A percentile compares a stretch with the other conserved stretches of the same genome.
Conservation (phyloP, 2,113 vertebrate species). For the Hassar affinis region DNA sequence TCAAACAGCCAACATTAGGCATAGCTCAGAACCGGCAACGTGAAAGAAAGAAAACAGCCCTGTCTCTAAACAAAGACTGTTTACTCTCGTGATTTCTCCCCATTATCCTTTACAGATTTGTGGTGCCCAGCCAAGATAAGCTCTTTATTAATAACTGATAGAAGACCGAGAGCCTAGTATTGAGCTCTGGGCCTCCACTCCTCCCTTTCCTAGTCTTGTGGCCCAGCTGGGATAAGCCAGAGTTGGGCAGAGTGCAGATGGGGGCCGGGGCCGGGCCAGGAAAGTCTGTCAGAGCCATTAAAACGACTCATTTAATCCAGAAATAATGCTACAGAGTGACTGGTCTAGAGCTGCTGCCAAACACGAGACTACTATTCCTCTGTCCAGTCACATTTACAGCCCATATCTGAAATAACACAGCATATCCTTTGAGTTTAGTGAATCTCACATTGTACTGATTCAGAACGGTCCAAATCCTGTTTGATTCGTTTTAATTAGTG, state of each 20-base stretch:
- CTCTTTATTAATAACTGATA: conserved; percentile 46
- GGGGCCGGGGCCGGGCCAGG: conserved; percentile 81
- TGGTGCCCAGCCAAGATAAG: conserved; percentile 41
- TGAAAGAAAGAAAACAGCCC: conserved; percentile 4
- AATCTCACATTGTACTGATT: neutral
- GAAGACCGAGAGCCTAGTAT: conserved; percentile 21
- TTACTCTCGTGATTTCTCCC: conserved; percentile 26
- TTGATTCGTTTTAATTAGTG: conserved; percentile 25
- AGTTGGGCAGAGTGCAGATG: conserved; percentile 75
- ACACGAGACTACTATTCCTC: conserved; percentile 36
- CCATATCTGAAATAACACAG: neutral
- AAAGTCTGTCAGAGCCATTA: conserved; percentile 86
- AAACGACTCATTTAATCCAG: conserved; percentile 89
- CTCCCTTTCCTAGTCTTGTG: conserved; percentile 27
- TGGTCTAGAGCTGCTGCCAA: conserved; percentile 58
- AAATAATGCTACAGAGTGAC: conserved; percentile 81
- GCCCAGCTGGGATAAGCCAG: conserved; percentile 43
- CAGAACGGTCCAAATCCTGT: neutral
- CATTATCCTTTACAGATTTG: conserved; percentile 42
- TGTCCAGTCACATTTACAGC: neutral
- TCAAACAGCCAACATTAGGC: conserved; percentile 17
- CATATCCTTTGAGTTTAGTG: neutral
- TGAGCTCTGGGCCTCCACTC: conserved; percentile 27
- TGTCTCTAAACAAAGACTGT: conserved; percentile 34
- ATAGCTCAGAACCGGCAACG: neutral